Base-by-base conservation (phyloP, 1,140 invertebrate species). In the Tribolium madens region DNA sequence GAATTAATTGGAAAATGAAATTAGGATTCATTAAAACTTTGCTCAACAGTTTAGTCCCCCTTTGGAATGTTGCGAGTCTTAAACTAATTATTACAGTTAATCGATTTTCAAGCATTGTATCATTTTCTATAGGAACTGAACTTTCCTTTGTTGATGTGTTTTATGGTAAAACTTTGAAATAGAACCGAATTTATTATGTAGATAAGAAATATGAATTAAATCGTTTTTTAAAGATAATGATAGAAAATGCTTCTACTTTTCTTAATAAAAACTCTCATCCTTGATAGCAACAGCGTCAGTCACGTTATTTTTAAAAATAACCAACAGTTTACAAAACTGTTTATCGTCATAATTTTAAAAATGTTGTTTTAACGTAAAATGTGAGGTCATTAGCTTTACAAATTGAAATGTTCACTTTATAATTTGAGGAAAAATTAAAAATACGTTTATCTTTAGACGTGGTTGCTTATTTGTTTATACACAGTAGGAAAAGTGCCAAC, bases 291-390 rank as follows among this genome's bases (percentile, higher is more conserved):
- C 6, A 26, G 6, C 21, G 21, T 26, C 21, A 4, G 17, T 57
- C 52, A 57, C 57, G 26, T 33, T 33, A 33, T 13, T 64, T 64
- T 33, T 64, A 64, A 64, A 64, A 33, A 33, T 64, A 64, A 31
- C 57, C 14, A 13, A 13, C 18, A 0, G 50, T 15, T 26, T 18
- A 26, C 53, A n/a, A 53, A 60, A 36, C 36, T 33, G 57, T 64
- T 64, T 64, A 64, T 33, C 57, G 13, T 12, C 57, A 33, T 64
- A 31, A 64, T 33, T 33, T 64, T 33, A 64, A 64, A 64, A 64
- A 64, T 21, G 52, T 57, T 57, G 52, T 57, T 57, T 57, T 26
- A 26, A 26, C 6, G 17, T 26, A 17, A 26, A 33, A 18, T 13
- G 7, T 64, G 13, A 64, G 57, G 57, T 64, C 57, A 26, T 64